A percentile compares a stretch with the other conserved stretches of the same genome.
These are phyloP conservation scores for Drosophila nikananu DNA, from an alignment of 1,140 invertebrate species.

Conservation along the genomic window DNA sequence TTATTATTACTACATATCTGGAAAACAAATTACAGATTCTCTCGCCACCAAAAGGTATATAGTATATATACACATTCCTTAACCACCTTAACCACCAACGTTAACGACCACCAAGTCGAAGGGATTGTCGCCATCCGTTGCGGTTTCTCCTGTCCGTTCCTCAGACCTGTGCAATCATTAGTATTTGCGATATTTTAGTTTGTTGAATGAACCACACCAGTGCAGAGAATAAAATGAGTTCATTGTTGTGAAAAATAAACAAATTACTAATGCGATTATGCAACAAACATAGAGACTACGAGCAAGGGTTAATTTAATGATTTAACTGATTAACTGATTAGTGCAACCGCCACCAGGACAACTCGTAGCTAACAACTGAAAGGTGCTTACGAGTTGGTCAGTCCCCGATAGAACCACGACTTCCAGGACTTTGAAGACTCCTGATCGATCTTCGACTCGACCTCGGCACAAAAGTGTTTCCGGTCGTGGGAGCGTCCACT, in stretches of 20 bases:
- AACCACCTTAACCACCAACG: conserved; percentile 64
- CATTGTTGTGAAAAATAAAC: conserved; percentile 16
- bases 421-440: conserved; percentile 91
- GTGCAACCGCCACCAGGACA: conserved; percentile 14
- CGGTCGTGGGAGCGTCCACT: conserved; percentile 95
- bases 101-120: conserved; percentile 57
- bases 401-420: conserved; percentile 93
- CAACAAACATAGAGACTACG: conserved; percentile 8
- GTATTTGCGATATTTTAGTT: conserved; percentile 20
- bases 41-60: conserved; percentile 34
- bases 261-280: not conserved
- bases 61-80: conserved; percentile 55
- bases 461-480: conserved; percentile 91
- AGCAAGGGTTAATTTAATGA: conserved; percentile 3
- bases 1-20: conserved; percentile 41
- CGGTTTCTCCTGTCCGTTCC: conserved; percentile 5
- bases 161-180: conserved; percentile 45
- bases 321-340: not conserved
- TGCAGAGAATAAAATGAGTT: conserved; percentile 45
- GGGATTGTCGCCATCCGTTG: conserved; percentile 13
- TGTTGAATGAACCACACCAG: conserved; percentile 49
- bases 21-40: conserved; percentile 10
- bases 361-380: conserved; percentile 14
- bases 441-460: conserved; percentile 92
- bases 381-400: conserved; percentile 93